These are phyloP conservation scores for Leptinotarsa undecemlineata DNA, from an alignment of 1,140 invertebrate genomes.

Conservation along the genomic window DNA sequence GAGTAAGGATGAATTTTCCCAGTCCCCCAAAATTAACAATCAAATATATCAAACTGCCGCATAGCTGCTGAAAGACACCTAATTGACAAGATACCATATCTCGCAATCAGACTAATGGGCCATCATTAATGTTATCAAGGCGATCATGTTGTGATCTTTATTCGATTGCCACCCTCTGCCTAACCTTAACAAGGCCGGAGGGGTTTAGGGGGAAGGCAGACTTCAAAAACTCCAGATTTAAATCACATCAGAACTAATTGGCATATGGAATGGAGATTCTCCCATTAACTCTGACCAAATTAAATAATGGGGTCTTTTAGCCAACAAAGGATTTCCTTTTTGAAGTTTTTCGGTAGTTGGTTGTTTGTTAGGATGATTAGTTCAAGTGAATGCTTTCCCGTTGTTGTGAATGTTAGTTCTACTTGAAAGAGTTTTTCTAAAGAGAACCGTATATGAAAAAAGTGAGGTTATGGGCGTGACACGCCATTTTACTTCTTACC, in stretches of 20 bases:
- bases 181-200: slow-evolving; percentile 43
- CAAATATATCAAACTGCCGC: neutral
- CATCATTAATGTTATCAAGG: slow-evolving; percentile 52
- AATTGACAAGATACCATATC: slow-evolving; percentile 38
- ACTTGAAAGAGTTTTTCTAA: neutral
- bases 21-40: neutral
- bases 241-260: slow-evolving; percentile 46
- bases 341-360: slow-evolving; percentile 9
- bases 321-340: slow-evolving; percentile 7
- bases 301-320: slow-evolving; percentile 21
- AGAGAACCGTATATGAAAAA: too few relatives aligned
- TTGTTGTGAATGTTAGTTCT: neutral
- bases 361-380: slow-evolving; percentile 12
- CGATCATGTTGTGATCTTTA: slow-evolving; percentile 41
- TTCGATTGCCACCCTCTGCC: slow-evolving; percentile 50
- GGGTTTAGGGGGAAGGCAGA: slow-evolving; percentile 27
- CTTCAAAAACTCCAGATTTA: slow-evolving; percentile 45
- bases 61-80: slow-evolving; percentile 8
- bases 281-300: slow-evolving; percentile 22
- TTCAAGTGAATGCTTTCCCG: neutral
- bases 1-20: too few relatives aligned
- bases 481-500: too few relatives aligned
- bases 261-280: slow-evolving; percentile 27
- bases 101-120: slow-evolving; percentile 47
- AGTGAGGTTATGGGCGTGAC: too few relatives aligned